Base-by-base conservation (phyloP, 2,888 invertebrate genomes). In the Gymnosoma rotundatum region DNA sequence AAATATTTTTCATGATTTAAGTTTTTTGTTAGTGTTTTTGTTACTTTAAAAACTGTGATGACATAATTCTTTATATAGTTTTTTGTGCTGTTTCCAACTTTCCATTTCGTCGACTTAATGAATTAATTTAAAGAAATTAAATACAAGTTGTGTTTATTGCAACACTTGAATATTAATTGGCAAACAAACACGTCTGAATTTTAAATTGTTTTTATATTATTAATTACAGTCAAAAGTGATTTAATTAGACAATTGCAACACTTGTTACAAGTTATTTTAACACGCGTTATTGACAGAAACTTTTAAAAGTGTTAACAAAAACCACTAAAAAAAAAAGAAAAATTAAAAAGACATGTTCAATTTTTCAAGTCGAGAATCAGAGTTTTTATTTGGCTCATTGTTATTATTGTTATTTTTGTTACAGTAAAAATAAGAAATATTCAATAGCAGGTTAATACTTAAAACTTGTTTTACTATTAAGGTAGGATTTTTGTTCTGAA, bases 91-190 rank as follows among this genome's bases (percentile, higher is more conserved):
- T 63, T 61, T 48, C 56, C 58, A 56, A 73, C 78, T 83, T 78
- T 72, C 82, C 70, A 82, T 76, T 78, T 78, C 61, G 45, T 52
- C 64, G 50, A 63, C 20, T 45, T 42, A 54, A 54, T 25, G 20
- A 52, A 60, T 18, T 61, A 18, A 45, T 56, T 25, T 32, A 18
- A 36, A 61, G 21, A 36, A 20, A 52, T 52, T 25, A 25, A 54
- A 48, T n/a, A 12, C 5, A 6, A n/a, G 6, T 48, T 48, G 6
- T 42, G 54, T 36, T 14, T 7, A 14, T 60, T 38, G 8, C 25
- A 25, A 36, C n/a, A 9, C 7, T 38, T n/a, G 69, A 50, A 78
- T 78, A 54, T 69, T 61, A 78, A 69, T 69, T 42, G 25, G 42
- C 8, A 52, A 42, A 25, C 36, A 54, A 60, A 42, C 25, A 25